phyloP scores from a whole-genome alignment of 2,797 vertebrate genomes.

The Acanthurus tractus region DNA sequence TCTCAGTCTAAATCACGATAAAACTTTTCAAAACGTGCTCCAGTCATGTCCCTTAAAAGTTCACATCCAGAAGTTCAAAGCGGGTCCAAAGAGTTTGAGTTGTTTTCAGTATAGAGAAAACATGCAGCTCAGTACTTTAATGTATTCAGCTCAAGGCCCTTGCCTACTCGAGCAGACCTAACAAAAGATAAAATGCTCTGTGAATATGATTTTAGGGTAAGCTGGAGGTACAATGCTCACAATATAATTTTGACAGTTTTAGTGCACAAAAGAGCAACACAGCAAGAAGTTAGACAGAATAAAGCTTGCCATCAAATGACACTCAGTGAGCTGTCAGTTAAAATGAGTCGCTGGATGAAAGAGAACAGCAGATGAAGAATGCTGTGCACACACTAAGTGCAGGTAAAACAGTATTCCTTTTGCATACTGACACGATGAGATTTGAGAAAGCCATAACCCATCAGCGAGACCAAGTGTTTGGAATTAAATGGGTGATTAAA shows the following conservation, averaged over 20 bases:
- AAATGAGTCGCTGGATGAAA: slow-evolving; percentile 66
- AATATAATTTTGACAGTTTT: slow-evolving; percentile 72
- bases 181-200: slow-evolving; percentile 61
- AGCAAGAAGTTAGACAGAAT: slow-evolving; percentile 58
- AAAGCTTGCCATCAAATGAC: slow-evolving; percentile 68
- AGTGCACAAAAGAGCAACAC: slow-evolving; percentile 64
- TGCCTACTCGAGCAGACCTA: slow-evolving; percentile 62
- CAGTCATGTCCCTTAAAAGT: slow-evolving; percentile 51
- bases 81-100: slow-evolving; percentile 54
- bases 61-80: slow-evolving; percentile 50
- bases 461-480: slow-evolving; percentile 23
- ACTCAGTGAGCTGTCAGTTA: slow-evolving; percentile 68
- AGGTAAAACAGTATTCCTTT: slow-evolving; percentile 54
- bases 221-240: slow-evolving; percentile 64
- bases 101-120: slow-evolving; percentile 44
- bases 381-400: slow-evolving; percentile 35
- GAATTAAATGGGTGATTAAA: slow-evolving; percentile 18
- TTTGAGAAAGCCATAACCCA: slow-evolving; percentile 31
- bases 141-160: slow-evolving; percentile 65
- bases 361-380: slow-evolving; percentile 51
- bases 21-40: slow-evolving; percentile 35
- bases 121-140: slow-evolving; percentile 40
- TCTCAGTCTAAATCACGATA: slow-evolving; percentile 28
- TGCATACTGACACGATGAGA: slow-evolving; percentile 49
- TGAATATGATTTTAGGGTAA: slow-evolving; percentile 68